Base-by-base conservation (phyloP, 2,113 vertebrate species). In the Alectura lathami region DNA sequence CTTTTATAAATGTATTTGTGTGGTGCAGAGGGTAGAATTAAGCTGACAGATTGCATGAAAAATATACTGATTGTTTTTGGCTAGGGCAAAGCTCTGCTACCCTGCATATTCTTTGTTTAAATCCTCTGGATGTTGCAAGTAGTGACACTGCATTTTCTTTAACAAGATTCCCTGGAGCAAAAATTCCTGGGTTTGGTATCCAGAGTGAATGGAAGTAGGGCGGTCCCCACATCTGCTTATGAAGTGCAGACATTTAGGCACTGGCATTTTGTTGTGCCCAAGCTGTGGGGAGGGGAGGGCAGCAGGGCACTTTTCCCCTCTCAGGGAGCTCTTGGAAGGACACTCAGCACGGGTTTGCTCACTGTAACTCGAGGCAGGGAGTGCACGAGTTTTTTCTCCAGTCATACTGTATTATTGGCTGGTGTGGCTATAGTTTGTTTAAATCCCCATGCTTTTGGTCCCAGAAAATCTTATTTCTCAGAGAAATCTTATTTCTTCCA, bases 21-120 rank as follows among this genome's bases (percentile, higher is more conserved):
- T 73, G 36, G n/a, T 32, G 22, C 73, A 79, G 56, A 72, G 24
- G 6, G 16, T 68, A 59, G 40, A 88, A 84, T 56, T 68, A 70
- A 88, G 22, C 38, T 86, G 48, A 29, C 9, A 93, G 59, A 56
- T 62, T 8, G 86, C 3, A 4, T 34, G n/a, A 81, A 96, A 88
- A 91, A 81, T 21, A n/a, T 21, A 43, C 24, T 40, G n/a, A 84
- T 75, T 66, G 17, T 34, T 91, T 76, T 51, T 45, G 36, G 30
- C 34, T 30, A 48, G 16, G 12, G 36, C 9, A 91, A 89, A 95
- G 45, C 8, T 81, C 63, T 83, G 14, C 27, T 63, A 70, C 29
- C 17, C 17, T 59, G 27, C 20, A 30, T 85, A 30, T 50, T 83
- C 50, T 69, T 40, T 11, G 5, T 36, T 85, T 64, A 29, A 47